Evolutionary conservation across 1,140 invertebrate genomes (phyloP), one percentile per base, ranked within the genome.

Genomic region (Pemphigus obesinymphae): DNA sequence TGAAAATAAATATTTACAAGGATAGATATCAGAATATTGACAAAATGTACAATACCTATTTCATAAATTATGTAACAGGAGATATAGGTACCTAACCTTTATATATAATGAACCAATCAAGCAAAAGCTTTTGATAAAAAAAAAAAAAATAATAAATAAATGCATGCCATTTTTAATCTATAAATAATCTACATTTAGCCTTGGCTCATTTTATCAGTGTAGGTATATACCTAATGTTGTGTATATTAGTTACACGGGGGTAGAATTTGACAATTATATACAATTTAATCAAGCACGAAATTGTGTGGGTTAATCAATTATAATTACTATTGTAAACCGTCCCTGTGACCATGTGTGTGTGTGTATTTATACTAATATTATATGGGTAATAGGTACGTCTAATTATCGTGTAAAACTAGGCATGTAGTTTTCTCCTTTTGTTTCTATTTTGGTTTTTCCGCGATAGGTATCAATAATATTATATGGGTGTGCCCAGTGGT

Each of bases 261-360:
- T 73, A 73, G 50, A 73, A 50, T 73, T n/a, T n/a, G n/a, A 13
- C 50, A 73, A 73, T 73, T 29, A 31, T 31, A 20, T 50, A 48
- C 70, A 50, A 50, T 73, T 73, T 73, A 73, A 73, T 73, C 50
- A 50, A 48, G 26, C 26, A 50, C 31, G 17, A 43, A 45, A 72
- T 72, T 45, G 68, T 29, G 17, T 72, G 26, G 68, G 68, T 72
- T 72, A 73, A 73, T 26, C 23, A 73, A 31, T n/a, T 50, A 50
- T 73, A 73, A 73, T 73, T 73, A 15, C 43, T 73, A 73, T 50
- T 48, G 3, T 50, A 73, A 73, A 73, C 13, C 45, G 45, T 73
- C 70, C 70, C 70, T 48, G 26, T 31, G 23, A 4, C n/a, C n/a
- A 7, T 48, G 11, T 73, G n/a, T n/a, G n/a, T n/a, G n/a, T n/a